Percentiles rank a stretch among this genome's conserved stretches.
phyloP scores from a whole-genome alignment of 2,797 vertebrate genomes.

The Nasua narica region DNA sequence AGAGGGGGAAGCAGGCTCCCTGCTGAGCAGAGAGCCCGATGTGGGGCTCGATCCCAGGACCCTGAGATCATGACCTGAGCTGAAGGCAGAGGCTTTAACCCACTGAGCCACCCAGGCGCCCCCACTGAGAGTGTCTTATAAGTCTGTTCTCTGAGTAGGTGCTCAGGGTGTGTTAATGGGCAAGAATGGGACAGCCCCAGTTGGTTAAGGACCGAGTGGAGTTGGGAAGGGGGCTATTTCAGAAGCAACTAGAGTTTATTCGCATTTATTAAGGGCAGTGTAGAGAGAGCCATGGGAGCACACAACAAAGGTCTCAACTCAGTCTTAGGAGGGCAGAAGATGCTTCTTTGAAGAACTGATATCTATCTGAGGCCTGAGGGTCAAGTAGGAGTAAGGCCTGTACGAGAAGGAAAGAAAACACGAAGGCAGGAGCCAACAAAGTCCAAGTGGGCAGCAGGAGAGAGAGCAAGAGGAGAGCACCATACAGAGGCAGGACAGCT shows the following conservation, averaged over 20 bases:
- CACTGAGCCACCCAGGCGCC: too few species aligned
- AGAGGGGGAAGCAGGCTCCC: too few species aligned
- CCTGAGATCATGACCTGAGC: too few species aligned
- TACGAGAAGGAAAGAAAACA: background rate
- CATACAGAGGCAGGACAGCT: background rate
- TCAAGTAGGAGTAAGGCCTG: background rate
- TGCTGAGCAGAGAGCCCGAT: too few species aligned
- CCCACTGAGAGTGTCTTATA: background rate
- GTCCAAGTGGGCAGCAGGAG: background rate
- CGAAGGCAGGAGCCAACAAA: background rate
- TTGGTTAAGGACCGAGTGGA: background rate
- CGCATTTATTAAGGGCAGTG: background rate
- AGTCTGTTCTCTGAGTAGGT: background rate
- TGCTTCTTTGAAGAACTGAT: background rate
- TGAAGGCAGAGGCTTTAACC: too few species aligned
- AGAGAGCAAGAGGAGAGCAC: background rate
- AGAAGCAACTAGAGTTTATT: background rate
- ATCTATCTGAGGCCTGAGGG: background rate
- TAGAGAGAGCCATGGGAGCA: background rate
- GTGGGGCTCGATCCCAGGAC: too few species aligned
- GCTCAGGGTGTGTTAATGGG: background rate
- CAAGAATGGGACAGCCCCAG: background rate
- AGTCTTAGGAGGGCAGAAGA: background rate
- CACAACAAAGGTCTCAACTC: background rate
- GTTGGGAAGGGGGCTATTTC: background rate